These are phyloP conservation scores for Ceratitis capitata DNA, from an alignment of 1,140 invertebrate genomes.

Conservation along the genomic window DNA sequence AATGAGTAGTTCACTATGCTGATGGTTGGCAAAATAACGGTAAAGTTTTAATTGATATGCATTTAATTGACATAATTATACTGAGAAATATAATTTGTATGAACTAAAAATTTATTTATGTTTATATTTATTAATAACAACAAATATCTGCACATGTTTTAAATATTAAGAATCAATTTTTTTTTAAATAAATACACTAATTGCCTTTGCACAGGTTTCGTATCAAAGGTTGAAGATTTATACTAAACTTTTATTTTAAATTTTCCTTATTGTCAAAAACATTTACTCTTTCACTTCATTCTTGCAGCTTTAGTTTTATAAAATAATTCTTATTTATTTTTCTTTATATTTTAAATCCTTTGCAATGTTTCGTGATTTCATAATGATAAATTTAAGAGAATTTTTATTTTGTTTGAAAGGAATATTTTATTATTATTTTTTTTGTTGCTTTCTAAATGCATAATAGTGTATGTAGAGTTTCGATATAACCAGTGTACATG, in stretches of 20 bases:
- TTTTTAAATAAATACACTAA: neutral
- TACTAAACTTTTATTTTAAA: neutral
- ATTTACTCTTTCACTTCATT: too few relatives aligned
- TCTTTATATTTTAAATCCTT: neutral
- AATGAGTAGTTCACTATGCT: too few relatives aligned
- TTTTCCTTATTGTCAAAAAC: conserved; percentile 34
- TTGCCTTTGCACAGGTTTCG: too few relatives aligned
- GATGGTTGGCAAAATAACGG: neutral
- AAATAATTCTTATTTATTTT: neutral
- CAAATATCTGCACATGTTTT: too few relatives aligned
- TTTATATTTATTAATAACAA: neutral
- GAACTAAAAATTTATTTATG: neutral
- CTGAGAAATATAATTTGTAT: neutral
- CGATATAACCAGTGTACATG: conserved; percentile 24
- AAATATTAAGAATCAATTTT: neutral
- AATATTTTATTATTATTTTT: neutral
- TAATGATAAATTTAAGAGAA: neutral
- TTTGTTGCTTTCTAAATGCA: neutral
- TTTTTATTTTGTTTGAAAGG: neutral
- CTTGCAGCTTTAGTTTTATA: neutral
- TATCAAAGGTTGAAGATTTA: too few relatives aligned
- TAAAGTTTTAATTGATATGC: neutral
- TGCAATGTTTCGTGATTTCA: neutral
- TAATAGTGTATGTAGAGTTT: conserved; percentile 5
- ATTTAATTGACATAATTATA: neutral